Evolutionary conservation across 1,140 invertebrate genomes (phyloP).

Genomic region (Brachionus plicatilis): DNA sequence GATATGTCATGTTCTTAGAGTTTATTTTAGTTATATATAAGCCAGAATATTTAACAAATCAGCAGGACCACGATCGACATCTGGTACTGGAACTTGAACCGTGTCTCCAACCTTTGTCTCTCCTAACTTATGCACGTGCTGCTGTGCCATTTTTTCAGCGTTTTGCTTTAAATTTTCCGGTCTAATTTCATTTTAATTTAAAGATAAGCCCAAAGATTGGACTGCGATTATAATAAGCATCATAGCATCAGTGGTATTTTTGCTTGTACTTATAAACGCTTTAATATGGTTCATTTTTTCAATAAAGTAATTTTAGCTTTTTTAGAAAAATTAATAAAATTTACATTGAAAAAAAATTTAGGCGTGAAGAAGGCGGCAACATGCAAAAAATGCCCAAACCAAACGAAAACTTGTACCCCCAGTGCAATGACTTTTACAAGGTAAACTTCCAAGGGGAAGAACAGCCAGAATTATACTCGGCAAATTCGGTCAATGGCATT

Average conservation of each 20-base stretch:
- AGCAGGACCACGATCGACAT: too few species aligned
- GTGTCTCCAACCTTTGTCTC: too few species aligned
- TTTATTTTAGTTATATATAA: too few species aligned
- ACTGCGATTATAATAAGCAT: slow-evolving; percentile 26
- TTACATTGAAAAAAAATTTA: neutral
- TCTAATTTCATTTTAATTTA: too few species aligned
- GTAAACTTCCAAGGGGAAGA: neutral
- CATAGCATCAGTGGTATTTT: slow-evolving; percentile 10
- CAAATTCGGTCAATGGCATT: neutral
- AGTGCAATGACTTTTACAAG: neutral
- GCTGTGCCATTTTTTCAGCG: too few species aligned
- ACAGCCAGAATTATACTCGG: neutral
- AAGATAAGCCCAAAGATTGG: slow-evolving; percentile 24
- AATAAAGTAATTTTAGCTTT: slow-evolving; percentile 4
- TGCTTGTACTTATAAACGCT: slow-evolving; percentile 24
- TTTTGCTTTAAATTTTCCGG: too few species aligned
- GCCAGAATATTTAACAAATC: too few species aligned
- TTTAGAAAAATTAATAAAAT: too few species aligned
- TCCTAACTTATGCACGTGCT: too few species aligned
- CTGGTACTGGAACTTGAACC: too few species aligned
- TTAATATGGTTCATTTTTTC: slow-evolving; percentile 37
- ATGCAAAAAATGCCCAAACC: neutral
- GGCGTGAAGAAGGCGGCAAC: neutral
- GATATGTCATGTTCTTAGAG: too few species aligned
- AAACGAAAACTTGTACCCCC: neutral